Evolutionary conservation across 2,888 invertebrate species (phyloP).

Genomic region (Parnassius smintheus): DNA sequence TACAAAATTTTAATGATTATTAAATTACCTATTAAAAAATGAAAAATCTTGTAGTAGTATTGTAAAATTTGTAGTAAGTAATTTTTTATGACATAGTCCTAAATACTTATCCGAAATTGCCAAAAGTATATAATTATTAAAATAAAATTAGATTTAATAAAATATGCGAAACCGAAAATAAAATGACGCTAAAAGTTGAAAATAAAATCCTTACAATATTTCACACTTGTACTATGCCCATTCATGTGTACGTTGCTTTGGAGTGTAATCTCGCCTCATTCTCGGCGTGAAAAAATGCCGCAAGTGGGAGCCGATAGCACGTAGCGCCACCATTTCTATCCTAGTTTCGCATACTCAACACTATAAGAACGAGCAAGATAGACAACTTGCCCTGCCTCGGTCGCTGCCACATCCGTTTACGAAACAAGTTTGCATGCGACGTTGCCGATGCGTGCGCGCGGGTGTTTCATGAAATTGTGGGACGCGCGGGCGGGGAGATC

Average conservation of each 20-base stretch:
- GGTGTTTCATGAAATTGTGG: conserved; percentile 63
- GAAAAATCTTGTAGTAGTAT: no score
- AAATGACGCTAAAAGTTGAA: no score
- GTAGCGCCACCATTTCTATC: conserved; percentile 77
- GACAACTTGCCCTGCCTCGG: conserved; percentile 67
- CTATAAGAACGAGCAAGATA: conserved; percentile 49
- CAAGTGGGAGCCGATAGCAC: conserved; percentile 82
- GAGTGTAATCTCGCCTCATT: conserved; percentile 84
- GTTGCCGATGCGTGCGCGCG: conserved; percentile 78
- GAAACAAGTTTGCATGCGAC: conserved; percentile 85
- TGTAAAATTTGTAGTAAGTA: no score
- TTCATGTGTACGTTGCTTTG: conserved; percentile 67
- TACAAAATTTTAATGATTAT: no score
- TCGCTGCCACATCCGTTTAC: conserved; percentile 86
- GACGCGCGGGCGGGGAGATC: conserved; percentile 56
- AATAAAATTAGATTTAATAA: no score
- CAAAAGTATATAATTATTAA: no score
- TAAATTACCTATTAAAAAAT: no score
- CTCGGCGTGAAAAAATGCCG: conserved; percentile 84
- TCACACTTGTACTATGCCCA: not conserved
- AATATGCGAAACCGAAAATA: no score
- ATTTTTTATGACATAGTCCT: no score
- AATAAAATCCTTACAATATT: not conserved
- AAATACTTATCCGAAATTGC: no score
- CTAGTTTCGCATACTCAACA: conserved; percentile 43